These are phyloP conservation scores for Theretra japonica DNA, from an alignment of 2,888 invertebrate species.

Conservation along the genomic window DNA sequence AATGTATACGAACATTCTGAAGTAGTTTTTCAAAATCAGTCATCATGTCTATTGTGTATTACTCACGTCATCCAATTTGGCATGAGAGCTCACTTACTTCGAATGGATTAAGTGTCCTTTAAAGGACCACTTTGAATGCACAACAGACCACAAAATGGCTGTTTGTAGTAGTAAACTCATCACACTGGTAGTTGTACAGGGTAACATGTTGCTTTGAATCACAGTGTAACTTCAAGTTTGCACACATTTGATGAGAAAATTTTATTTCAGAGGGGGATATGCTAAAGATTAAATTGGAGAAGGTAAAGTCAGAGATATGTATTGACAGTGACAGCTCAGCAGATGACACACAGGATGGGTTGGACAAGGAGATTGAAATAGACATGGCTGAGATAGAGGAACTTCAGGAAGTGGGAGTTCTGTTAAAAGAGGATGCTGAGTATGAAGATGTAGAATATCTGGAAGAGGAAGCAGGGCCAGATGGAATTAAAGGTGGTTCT, in stretches of 20 bases:
- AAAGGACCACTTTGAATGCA: no score
- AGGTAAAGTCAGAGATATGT: not conserved
- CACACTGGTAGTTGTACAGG: no score
- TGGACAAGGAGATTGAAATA: conserved; percentile 28
- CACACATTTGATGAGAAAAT: not conserved
- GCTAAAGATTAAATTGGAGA: not conserved
- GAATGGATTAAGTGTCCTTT: no score
- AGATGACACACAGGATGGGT: conserved; percentile 44
- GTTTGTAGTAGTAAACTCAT: no score
- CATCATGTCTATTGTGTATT: not conserved
- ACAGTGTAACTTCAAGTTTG: not conserved
- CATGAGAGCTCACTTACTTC: no score
- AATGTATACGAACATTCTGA: no score
- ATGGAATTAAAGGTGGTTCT: conserved; percentile 24
- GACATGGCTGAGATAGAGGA: conserved; percentile 13
- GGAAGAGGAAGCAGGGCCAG: conserved; percentile 44
- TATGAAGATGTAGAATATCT: conserved; percentile 55
- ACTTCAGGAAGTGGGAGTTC: conserved; percentile 24
- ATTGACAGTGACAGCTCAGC: not conserved
- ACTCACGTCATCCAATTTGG: no score
- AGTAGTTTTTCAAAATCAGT: no score
- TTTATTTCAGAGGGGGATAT: not conserved
- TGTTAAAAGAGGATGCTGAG: conserved; percentile 34
- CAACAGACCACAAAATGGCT: no score
- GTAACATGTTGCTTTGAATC: not conserved